Base-by-base conservation (phyloP, 1,140 invertebrate genomes). In the Mycetomoellerius zeteki region DNA sequence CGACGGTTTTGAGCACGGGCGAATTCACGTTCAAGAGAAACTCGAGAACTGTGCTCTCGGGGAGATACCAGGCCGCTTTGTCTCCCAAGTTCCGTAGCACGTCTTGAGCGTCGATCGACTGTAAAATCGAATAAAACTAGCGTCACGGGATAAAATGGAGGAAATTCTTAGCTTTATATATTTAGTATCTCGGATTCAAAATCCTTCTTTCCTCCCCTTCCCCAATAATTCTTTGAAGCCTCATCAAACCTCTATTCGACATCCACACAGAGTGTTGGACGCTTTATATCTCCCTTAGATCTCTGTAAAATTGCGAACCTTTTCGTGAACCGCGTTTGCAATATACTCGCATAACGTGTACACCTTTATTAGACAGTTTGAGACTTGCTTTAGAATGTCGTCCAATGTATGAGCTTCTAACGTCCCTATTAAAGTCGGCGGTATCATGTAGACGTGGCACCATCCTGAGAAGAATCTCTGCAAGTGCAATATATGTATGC, bases 401-500 rank as follows among this genome's bases (percentile, higher is more conserved):
- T 52, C 21, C 5, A 91, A 16, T n/a, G 85, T 67, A 0, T 50
- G 43, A 0, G 54, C 86, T n/a, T 89, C 89, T 12, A 91, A 73
- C 19, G 82, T 90, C 12, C 85, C 88, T 37, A 92, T 58, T 8
- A 93, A 73, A 0, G 78, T 56, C 0, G 91, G 93, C 62, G 92
- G 89, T 19, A 58, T 81, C n/a, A 21, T 77, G n/a, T 88, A 88
- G 14, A 85, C 58, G 16, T 82, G 24, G n/a, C 69, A 81, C 93
- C 93, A 94, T 8, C 37, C 56, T 3, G 52, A 16, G 30, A 93
- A 93, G 58, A 90, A 93, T 50, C 85, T 86, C 93, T 94, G 56
- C 54, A 72, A 86, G 64, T 24, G 10, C 19, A 56, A 43, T 86
- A 56, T 47, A 76, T 50, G n/a, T 60, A 60, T 24, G 24, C 2